Evolutionary conservation across 2,888 invertebrate genomes (phyloP), one percentile per base, ranked within the genome.

Genomic region (Formica aserva): DNA sequence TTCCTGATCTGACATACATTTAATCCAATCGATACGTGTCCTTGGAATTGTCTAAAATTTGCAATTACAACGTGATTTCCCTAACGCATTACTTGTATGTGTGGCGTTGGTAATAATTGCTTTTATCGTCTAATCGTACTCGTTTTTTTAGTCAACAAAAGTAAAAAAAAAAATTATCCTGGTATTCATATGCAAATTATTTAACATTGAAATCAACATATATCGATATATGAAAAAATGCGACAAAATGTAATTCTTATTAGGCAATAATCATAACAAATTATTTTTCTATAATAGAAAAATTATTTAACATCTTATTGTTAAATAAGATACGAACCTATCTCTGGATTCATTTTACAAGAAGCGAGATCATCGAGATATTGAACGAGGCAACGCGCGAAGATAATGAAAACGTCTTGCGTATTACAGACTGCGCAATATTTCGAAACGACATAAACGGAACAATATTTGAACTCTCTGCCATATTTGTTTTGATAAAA

Each of bases 391-490:
- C 11, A 5, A 18, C 13, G 9, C 13, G 41, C 18, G n/a, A 77
- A 66, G 29, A n/a, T 18, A 65, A 77, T 67, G 3, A 11, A 57
- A 77, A 18, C 4, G n/a, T 67, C 45, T n/a, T 45, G 18, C 11
- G 22, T n/a, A 57, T 66, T 67, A 22, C 6, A 57, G 29, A 75
- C 18, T 13, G n/a, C 11, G 41, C 41, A 57, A 45, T 76, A 77
- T 55, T 77, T 8, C 13, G 15, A 57, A 55, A 77, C 22, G 32
- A 41, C 26, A 29, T n/a, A 15, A 41, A 32, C 60, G 35, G 32
- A 82, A 71, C 45, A 82, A 76, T 77, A 80, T 76, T 62, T 60
- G 62, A 84, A 87, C 76, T 87, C 80, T 83, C 63, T 72, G 80
- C 63, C 38, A 32, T 45, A 29, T 72, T 80, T 67, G 52, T 80